Conservation (phyloP, 2,113 vertebrate species). For the Alectura lathami region DNA sequence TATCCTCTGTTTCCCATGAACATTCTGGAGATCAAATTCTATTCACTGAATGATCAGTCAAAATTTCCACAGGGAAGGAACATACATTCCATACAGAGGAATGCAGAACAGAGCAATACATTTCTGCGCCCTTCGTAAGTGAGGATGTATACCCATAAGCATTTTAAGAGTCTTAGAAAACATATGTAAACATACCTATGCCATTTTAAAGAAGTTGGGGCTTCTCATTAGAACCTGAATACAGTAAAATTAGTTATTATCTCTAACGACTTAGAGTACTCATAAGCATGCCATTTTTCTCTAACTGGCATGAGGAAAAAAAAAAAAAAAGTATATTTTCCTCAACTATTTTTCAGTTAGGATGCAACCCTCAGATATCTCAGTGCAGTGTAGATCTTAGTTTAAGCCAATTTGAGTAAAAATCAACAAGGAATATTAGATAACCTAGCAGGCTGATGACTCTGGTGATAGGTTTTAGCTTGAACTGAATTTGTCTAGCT, state of each 20-base stretch:
- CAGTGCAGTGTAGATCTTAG: neutral
- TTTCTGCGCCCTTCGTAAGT: neutral
- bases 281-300: neutral
- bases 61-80: neutral
- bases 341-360: neutral
- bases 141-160: neutral
- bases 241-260: neutral
- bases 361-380: neutral
- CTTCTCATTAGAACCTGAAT: neutral
- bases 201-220: neutral
- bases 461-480: neutral
- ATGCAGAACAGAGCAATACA: neutral
- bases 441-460: neutral
- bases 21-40: too few species aligned
- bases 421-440: neutral
- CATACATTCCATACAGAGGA: too few species aligned
- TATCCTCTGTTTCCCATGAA: neutral
- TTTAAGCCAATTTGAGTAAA: neutral
- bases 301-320: neutral
- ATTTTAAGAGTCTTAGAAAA: neutral
- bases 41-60: neutral
- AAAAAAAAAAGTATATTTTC: neutral
- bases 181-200: neutral
- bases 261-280: neutral
- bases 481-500: neutral